Evolutionary conservation across 2,113 vertebrate species (phyloP).

Genomic region (Hippocampus barbouri): DNA sequence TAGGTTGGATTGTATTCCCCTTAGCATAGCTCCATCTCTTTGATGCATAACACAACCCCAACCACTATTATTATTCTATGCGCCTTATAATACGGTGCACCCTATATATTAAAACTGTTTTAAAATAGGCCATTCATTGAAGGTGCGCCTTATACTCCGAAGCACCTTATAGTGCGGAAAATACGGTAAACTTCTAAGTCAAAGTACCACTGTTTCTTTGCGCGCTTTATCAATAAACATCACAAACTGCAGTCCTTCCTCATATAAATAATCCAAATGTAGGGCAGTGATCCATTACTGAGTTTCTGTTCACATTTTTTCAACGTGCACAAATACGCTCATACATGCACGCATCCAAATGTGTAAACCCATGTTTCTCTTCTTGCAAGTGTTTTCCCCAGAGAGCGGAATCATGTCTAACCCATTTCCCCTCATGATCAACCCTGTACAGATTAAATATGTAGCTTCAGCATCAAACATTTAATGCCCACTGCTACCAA

Average conservation of each 20-base stretch:
- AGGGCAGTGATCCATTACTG: not conserved
- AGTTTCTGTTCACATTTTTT: slow-evolving; percentile 8
- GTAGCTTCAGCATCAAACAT: slow-evolving; percentile 59
- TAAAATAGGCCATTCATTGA: no score
- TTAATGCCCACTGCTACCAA: slow-evolving; percentile 49
- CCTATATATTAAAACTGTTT: no score
- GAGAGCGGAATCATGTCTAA: slow-evolving; percentile 48
- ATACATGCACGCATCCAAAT: slow-evolving; percentile 4
- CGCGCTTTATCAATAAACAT: not conserved
- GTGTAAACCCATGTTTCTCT: slow-evolving; percentile 26
- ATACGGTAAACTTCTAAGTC: no score
- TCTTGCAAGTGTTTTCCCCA: slow-evolving; percentile 23
- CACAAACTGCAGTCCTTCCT: not conserved
- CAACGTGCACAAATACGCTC: not conserved
- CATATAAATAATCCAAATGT: slow-evolving; percentile 3
- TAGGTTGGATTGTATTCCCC: no score
- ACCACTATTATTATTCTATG: no score
- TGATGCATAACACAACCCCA: no score
- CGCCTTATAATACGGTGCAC: no score
- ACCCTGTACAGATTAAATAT: slow-evolving; percentile 55
- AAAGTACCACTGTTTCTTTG: not conserved
- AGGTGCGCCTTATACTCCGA: no score
- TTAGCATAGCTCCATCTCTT: no score
- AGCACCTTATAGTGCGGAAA: no score
- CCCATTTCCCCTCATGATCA: slow-evolving; percentile 52